phyloP scores from a whole-genome alignment of 2,113 vertebrate species.

The Antechinus stuartii region DNA sequence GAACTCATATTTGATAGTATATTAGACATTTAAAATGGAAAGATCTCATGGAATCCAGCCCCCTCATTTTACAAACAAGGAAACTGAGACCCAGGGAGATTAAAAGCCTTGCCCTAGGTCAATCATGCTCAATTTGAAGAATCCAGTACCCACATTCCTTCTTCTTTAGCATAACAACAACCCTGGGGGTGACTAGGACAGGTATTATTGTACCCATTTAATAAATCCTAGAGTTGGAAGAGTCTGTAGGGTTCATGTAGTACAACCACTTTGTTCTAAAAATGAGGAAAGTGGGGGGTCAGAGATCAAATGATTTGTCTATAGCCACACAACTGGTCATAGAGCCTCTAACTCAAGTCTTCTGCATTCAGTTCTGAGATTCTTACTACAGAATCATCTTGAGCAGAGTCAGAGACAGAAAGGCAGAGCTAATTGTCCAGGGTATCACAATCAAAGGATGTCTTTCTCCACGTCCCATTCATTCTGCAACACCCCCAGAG shows the following conservation, averaged over 20 bases:
- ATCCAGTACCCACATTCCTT: neutral
- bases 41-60: neutral
- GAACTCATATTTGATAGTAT: neutral
- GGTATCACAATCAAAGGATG: neutral
- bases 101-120: neutral
- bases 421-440: neutral
- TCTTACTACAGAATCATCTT: neutral
- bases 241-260: neutral
- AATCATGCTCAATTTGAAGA: neutral
- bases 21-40: neutral
- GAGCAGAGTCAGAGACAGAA: neutral
- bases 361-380: neutral
- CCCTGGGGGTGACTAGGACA: neutral
- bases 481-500: neutral
- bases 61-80: neutral
- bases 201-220: neutral
- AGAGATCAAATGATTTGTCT: neutral
- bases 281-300: neutral
- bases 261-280: neutral
- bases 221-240: neutral
- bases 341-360: neutral
- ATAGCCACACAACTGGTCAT: neutral
- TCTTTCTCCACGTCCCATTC: neutral
- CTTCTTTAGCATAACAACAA: neutral
- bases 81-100: neutral